phyloP scores from a whole-genome alignment of 2,113 vertebrate species.

The Brachyistius frenatus region DNA sequence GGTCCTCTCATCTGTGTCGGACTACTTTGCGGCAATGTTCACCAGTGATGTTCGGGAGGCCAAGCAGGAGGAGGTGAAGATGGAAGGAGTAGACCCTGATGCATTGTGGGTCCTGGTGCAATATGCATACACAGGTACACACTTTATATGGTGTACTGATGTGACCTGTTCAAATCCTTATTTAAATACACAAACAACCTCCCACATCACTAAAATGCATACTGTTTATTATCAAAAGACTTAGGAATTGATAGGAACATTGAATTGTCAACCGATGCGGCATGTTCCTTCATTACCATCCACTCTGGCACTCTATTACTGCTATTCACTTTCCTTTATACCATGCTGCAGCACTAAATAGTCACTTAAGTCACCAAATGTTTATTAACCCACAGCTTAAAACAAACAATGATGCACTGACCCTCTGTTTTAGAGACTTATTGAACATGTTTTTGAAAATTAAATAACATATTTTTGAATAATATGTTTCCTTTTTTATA shows the following conservation, averaged over 20 bases:
- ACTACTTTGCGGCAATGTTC: slow-evolving; percentile 99
- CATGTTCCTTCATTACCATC: background rate
- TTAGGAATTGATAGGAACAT: background rate
- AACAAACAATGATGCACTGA: too few relatives aligned
- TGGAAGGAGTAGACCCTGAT: slow-evolving; percentile 97
- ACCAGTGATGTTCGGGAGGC: slow-evolving; percentile 97
- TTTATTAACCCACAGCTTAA: too few relatives aligned
- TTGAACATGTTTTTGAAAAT: too few relatives aligned
- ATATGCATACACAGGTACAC: slow-evolving; percentile 90
- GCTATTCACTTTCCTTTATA: too few relatives aligned
- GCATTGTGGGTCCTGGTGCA: slow-evolving; percentile 98
- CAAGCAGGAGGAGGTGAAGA: slow-evolving; percentile 97
- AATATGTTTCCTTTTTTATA: too few relatives aligned
- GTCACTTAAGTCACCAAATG: too few relatives aligned
- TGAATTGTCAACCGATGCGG: background rate
- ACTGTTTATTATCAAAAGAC: background rate
- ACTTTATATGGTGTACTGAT: background rate
- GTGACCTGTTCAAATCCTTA: background rate
- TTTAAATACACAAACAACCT: background rate
- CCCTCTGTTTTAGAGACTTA: too few relatives aligned
- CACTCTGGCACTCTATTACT: background rate
- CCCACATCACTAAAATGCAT: background rate
- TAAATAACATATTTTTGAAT: too few relatives aligned
- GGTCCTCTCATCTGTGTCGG: slow-evolving; percentile 97
- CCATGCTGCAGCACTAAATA: too few relatives aligned